Conservation (phyloP, 2,888 invertebrate genomes). For the Busseola fusca region DNA sequence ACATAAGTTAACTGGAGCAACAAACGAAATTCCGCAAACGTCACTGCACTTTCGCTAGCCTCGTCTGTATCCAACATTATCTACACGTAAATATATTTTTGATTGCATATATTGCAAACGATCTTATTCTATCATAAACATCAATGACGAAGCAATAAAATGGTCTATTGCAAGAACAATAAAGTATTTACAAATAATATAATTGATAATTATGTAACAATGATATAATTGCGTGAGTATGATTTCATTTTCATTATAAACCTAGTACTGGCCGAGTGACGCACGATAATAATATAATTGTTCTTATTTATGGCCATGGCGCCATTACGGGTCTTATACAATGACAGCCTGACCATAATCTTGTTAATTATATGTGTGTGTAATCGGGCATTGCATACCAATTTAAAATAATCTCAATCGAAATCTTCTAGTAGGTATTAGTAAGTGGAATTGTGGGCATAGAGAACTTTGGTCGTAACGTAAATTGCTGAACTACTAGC, state of each 20-base stretch:
- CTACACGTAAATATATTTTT: background rate
- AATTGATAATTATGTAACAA: slow-evolving; percentile 36
- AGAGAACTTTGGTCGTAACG: background rate
- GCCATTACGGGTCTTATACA: slow-evolving; percentile 32
- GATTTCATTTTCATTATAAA: slow-evolving; percentile 41
- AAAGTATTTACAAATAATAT: slow-evolving; percentile 17
- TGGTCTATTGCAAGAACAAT: slow-evolving; percentile 33
- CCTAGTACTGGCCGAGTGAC: slow-evolving; percentile 33
- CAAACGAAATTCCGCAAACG: background rate
- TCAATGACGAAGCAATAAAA: slow-evolving; percentile 21
- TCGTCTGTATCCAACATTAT: background rate
- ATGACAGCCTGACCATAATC: slow-evolving; percentile 26
- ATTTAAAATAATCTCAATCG: background rate
- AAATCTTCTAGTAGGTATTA: background rate
- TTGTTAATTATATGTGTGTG: slow-evolving; percentile 33
- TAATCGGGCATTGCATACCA: slow-evolving; percentile 16
- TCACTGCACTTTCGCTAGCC: background rate
- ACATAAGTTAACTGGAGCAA: background rate
- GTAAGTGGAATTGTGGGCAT: background rate
- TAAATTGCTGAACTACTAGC: background rate
- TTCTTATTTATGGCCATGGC: slow-evolving; percentile 25
- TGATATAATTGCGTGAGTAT: slow-evolving; percentile 24
- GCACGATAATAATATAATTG: slow-evolving; percentile 39
- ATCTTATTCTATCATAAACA: slow-evolving; percentile 15
- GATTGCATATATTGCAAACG: background rate